These are phyloP conservation scores for Clistopyga incitator DNA, from an alignment of 2,888 invertebrate genomes.

Conservation along the genomic window DNA sequence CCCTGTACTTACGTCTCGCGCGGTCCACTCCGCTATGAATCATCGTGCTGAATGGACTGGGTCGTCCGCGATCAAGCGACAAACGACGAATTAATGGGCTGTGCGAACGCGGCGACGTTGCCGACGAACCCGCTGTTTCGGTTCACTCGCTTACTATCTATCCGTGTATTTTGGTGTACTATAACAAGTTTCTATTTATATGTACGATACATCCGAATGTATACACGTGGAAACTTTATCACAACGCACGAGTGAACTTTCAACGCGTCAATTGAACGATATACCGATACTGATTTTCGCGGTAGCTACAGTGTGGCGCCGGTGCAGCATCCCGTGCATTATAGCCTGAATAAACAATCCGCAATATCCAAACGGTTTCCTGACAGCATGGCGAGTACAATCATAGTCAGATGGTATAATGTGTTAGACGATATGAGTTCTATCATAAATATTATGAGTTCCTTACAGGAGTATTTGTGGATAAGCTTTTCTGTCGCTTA, in stretches of 20 bases:
- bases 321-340: neutral
- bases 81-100: conserved; percentile 59
- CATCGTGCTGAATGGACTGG: conserved; percentile 28
- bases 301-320: conserved; percentile 11
- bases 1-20: conserved; percentile 27
- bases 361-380: neutral
- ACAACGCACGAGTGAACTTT: conserved; percentile 30
- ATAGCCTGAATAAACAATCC: neutral
- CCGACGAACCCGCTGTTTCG: conserved; percentile 18
- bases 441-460: conserved; percentile 10
- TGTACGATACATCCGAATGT: neutral
- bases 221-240: conserved; percentile 6
- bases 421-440: neutral
- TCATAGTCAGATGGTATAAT: conserved; percentile 22
- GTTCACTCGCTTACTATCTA: neutral
- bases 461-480: neutral
- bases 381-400: neutral
- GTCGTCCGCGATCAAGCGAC: conserved; percentile 35
- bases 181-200: neutral
- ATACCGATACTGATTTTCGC: conserved; percentile 4
- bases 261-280: conserved; percentile 19
- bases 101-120: conserved; percentile 34
- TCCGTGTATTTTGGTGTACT: neutral
- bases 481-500: no score
- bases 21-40: conserved; percentile 29